Evolutionary conservation across 2,113 vertebrate genomes (phyloP).

Genomic region (Rattus rattus): DNA sequence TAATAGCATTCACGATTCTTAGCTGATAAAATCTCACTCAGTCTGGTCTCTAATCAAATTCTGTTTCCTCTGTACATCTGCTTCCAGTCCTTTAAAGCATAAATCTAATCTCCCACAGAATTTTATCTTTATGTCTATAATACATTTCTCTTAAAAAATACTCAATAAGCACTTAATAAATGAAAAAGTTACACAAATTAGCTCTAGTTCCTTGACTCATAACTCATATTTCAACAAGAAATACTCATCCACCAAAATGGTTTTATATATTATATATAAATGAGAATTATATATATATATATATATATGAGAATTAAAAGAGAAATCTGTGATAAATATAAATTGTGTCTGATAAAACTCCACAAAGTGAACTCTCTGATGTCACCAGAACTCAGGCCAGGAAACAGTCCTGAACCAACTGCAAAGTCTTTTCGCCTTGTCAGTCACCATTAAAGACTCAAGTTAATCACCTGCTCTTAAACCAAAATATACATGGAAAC

Average conservation of each 20-base stretch:
- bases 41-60: not conserved
- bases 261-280: not conserved
- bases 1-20: not conserved
- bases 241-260: not conserved
- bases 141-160: not conserved
- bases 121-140: not conserved
- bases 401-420: not conserved
- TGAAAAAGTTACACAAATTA: not conserved
- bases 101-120: not conserved
- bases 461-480: not conserved
- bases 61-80: not conserved
- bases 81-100: not conserved
- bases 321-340: not conserved
- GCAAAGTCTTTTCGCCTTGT: not conserved
- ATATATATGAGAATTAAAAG: no score
- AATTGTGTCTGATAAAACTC: not conserved
- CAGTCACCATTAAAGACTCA: not conserved
- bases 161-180: not conserved
- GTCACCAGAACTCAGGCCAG: not conserved
- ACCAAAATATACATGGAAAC: not conserved
- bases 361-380: not conserved
- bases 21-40: not conserved
- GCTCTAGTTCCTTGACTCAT: not conserved
- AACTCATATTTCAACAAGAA: not conserved
- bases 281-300: no score